Conservation (phyloP, 2,888 invertebrate genomes). For the Mantis religiosa region DNA sequence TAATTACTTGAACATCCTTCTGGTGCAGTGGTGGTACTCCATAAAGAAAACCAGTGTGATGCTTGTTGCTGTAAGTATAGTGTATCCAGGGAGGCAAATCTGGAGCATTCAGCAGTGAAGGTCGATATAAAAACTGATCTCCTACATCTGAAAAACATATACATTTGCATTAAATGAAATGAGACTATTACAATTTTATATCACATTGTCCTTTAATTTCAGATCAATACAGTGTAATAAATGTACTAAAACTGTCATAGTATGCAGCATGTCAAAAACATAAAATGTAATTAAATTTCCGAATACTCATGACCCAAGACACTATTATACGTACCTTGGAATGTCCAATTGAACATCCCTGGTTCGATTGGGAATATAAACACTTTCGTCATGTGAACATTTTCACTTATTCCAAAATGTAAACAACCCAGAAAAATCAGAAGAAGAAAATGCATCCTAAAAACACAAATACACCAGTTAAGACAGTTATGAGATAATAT, state of each 20-base stretch:
- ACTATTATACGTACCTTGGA: conserved; percentile 33
- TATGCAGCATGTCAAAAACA: no score
- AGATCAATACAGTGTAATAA: no score
- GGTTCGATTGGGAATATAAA: conserved; percentile 75
- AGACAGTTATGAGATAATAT: background rate
- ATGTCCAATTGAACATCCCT: conserved; percentile 75
- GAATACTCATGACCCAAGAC: no score
- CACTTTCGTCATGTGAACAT: conserved; percentile 67
- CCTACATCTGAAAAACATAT: conserved; percentile 47
- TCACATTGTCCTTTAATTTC: no score
- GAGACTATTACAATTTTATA: background rate
- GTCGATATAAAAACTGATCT: conserved; percentile 66
- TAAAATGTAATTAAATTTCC: no score
- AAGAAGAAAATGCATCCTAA: background rate
- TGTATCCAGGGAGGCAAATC: conserved; percentile 84
- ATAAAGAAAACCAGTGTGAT: conserved; percentile 76
- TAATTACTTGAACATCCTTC: conserved; percentile 34
- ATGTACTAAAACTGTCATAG: no score
- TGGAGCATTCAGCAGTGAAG: conserved; percentile 70
- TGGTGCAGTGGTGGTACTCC: conserved; percentile 70
- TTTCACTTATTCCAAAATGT: conserved; percentile 40
- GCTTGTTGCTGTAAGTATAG: conserved; percentile 74
- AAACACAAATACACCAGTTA: background rate
- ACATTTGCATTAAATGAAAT: background rate
- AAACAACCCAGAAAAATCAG: background rate